Evolutionary conservation across 2,797 vertebrate genomes (phyloP), one percentile per base, ranked within the genome.

Genomic region (Eupleurogrammus muticus): DNA sequence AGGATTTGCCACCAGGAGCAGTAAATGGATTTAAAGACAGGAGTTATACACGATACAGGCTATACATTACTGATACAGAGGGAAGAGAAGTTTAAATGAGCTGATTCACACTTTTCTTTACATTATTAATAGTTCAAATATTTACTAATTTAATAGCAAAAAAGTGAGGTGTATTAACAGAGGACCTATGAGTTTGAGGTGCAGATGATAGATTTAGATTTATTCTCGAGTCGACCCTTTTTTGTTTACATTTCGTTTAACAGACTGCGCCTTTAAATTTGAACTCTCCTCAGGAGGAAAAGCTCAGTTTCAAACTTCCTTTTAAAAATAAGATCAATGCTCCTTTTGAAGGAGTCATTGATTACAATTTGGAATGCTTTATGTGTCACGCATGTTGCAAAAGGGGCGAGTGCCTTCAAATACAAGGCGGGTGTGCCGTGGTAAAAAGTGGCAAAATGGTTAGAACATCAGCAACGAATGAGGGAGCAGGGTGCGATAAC

Each of bases 321-420:
- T 61, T 75, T 94, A 94, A 44, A 44, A 44, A 44, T 90, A 91
- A 94, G 94, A 97, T 96, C 95, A 95, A 95, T 95, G 96, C 86
- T 84, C 92, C 94, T 95, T 96, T 96, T 95, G 28, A 96, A 95
- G 95, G 93, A 96, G 92, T 93, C 95, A 96, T 94, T 96, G 96
- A 96, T 96, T 96, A 96, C 95, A 96, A 96, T 95, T 96, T 94
- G 93, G 93, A 96, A 94, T 94, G 93, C 68, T 94, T 91, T 93
- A 92, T 86, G 91, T 93, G 93, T 94, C 95, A 77, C 89, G 84
- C 91, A 79, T 91, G 92, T 94, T 95, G 92, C 90, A 90, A 92
- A 92, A 89, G 91, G 91, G 91, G 49, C 85, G 91, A 92, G 90
- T 91, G 93, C 93, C 92, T 95, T 96, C 94, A 77, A 90, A 90